Evolutionary conservation across 2,888 invertebrate species (phyloP).

Genomic region (Thelaira solivaga): DNA sequence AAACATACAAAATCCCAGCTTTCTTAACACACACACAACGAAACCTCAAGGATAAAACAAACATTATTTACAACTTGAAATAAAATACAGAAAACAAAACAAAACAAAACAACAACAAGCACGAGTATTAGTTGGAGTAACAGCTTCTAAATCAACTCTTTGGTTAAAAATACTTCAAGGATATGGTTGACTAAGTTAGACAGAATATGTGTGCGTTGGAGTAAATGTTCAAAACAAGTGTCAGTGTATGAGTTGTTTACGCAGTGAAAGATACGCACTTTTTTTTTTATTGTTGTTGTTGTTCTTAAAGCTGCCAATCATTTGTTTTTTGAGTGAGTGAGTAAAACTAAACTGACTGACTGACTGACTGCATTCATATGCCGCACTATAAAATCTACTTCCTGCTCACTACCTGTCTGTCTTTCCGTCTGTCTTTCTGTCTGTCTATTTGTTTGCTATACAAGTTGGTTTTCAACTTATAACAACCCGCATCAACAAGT

Average conservation of each 20-base stretch:
- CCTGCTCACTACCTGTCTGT: neutral
- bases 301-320: no score
- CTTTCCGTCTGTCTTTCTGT: neutral
- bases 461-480: slow-evolving; percentile 23
- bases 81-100: neutral
- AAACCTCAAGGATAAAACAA: slow-evolving; percentile 33
- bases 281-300: neutral
- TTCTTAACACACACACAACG: neutral
- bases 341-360: neutral
- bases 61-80: slow-evolving; percentile 39
- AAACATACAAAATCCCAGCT: slow-evolving; percentile 34
- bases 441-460: neutral
- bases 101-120: neutral
- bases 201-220: neutral
- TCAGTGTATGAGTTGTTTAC: slow-evolving; percentile 45
- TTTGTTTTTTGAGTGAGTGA: neutral
- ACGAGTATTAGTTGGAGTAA: slow-evolving; percentile 26
- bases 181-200: neutral
- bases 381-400: neutral
- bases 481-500: slow-evolving; percentile 38
- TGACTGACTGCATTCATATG: neutral
- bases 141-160: slow-evolving; percentile 49
- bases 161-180: slow-evolving; percentile 20
- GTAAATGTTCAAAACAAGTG: slow-evolving; percentile 28
- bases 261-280: slow-evolving; percentile 38